Conservation (phyloP, 2,113 vertebrate species). For the Onychostruthus taczanowskii region DNA sequence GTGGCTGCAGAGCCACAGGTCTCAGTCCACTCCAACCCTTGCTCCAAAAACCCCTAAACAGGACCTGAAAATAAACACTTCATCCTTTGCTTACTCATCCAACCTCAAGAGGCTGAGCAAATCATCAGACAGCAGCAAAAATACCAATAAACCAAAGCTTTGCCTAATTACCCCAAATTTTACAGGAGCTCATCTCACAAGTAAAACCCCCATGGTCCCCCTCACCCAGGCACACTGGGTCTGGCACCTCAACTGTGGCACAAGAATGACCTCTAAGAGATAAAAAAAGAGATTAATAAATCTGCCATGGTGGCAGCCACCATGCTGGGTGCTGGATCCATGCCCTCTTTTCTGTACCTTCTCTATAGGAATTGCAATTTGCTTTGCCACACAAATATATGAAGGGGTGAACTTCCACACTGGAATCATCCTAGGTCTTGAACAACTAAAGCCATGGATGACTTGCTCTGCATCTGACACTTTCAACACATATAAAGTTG, state of each 20-base stretch:
- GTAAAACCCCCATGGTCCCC: rapidly evolving
- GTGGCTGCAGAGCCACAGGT: neutral
- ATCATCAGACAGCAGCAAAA: neutral
- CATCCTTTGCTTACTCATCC: neutral
- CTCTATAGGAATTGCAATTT: neutral
- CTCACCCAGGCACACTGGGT: neutral
- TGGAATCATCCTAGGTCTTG: neutral
- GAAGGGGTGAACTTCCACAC: neutral
- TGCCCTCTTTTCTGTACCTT: neutral
- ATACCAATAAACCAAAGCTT: neutral
- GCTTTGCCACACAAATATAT: neutral
- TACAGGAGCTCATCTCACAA: neutral
- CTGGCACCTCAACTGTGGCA: rapidly evolving
- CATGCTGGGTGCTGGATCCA: rapidly evolving
- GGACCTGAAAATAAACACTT: neutral
- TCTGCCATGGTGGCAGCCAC: neutral
- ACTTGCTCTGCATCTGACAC: neutral
- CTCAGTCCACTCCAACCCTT: neutral
- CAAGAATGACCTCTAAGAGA: neutral
- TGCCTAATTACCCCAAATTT: neutral
- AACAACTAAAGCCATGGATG: neutral
- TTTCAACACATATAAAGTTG: neutral
- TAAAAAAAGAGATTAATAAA: neutral
- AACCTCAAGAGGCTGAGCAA: neutral
- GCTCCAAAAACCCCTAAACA: neutral